phyloP scores from a whole-genome alignment of 1,140 invertebrate genomes.

The Rhysida immarginata region DNA sequence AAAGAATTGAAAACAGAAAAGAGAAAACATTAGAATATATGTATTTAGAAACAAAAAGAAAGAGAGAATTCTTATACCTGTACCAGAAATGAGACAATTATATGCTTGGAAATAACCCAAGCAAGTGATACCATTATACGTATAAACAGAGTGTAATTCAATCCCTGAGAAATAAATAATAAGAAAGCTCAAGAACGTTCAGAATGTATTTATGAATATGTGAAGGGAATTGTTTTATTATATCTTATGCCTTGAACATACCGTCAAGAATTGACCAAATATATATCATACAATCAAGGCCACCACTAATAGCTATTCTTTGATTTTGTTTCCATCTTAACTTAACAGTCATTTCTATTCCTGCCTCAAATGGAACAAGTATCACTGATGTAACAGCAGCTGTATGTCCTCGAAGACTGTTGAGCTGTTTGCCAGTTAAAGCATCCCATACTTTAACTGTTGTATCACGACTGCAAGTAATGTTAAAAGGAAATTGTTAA shows the following conservation, averaged over 20 bases:
- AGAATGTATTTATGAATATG: background rate
- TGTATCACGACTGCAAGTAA: constrained; percentile 25
- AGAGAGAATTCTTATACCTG: too few relatives aligned
- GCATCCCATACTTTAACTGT: constrained; percentile 24
- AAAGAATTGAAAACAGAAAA: too few relatives aligned
- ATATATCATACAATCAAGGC: constrained; percentile 18
- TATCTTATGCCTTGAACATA: background rate
- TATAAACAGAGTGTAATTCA: background rate
- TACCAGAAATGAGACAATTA: background rate
- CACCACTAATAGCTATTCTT: constrained; percentile 19
- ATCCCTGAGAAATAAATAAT: background rate
- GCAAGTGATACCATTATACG: background rate
- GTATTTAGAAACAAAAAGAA: too few relatives aligned
- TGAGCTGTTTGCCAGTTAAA: constrained; percentile 14
- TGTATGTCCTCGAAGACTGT: constrained; percentile 23
- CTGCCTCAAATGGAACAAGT: constrained; percentile 14
- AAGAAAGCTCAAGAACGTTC: background rate
- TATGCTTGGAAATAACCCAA: background rate
- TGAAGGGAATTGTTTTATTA: background rate
- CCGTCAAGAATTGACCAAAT: background rate
- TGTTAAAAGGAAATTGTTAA: too few relatives aligned
- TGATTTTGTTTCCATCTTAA: background rate
- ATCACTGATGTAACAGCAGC: constrained; percentile 19
- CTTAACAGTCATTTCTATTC: background rate
- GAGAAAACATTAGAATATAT: too few relatives aligned